Conservation (phyloP, 2,113 vertebrate species). For the Thomomys bottae region DNA sequence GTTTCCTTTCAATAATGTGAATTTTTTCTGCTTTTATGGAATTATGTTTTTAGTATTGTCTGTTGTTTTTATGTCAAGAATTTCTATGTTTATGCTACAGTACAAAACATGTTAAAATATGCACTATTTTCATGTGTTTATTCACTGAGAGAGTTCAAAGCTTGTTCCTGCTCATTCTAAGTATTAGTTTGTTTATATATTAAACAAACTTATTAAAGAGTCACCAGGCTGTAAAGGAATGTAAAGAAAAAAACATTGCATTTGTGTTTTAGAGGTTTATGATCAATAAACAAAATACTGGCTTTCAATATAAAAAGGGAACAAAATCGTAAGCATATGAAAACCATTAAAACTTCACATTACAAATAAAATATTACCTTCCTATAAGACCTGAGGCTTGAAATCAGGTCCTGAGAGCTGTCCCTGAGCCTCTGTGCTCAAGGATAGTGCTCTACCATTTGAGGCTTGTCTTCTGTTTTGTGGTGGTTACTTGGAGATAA, state of each 20-base stretch:
- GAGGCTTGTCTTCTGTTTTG: no score
- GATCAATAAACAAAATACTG: not conserved
- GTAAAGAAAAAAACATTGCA: not conserved
- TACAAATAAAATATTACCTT: not conserved
- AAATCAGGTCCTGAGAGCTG: no score
- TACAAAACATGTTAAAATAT: not conserved
- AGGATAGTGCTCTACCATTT: no score
- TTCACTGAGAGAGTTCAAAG: not conserved
- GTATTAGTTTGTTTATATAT: not conserved
- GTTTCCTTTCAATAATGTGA: conserved; percentile 4
- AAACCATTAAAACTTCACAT: not conserved
- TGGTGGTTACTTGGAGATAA: no score
- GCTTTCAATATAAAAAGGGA: not conserved
- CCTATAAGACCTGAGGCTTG: no score
- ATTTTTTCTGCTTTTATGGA: not conserved
- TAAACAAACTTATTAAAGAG: not conserved
- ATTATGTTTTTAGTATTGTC: not conserved
- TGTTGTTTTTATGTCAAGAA: conserved; percentile 44
- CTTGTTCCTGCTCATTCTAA: not conserved
- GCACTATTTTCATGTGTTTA: not conserved
- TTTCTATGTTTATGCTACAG: not conserved
- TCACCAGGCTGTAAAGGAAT: not conserved
- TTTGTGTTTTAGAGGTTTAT: not conserved
- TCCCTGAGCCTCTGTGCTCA: no score
- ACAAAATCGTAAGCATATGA: not conserved